Conservation (phyloP, 2,113 vertebrate species). For the Grallaria varia region DNA sequence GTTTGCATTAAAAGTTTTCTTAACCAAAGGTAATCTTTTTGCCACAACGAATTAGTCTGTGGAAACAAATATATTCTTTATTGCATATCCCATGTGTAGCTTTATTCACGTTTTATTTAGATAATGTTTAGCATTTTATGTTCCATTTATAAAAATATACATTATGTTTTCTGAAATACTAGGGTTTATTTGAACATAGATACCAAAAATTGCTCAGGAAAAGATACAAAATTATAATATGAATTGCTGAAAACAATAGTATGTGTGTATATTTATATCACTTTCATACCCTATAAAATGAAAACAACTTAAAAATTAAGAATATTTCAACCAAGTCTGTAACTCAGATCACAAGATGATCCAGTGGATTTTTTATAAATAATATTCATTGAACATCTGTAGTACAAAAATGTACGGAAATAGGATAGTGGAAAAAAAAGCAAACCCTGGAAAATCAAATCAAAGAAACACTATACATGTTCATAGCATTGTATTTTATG, state of each 20-base stretch:
- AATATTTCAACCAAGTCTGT: background rate
- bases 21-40: background rate
- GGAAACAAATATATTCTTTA: background rate
- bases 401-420: background rate
- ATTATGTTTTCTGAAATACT: background rate
- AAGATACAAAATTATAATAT: background rate
- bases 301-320: background rate
- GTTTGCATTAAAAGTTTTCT: conserved; percentile 39
- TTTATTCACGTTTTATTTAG: background rate
- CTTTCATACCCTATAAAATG: background rate
- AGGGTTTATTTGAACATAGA: background rate
- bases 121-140: background rate
- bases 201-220: background rate
- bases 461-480: background rate
- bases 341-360: background rate
- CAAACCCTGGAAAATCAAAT: background rate
- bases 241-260: background rate
- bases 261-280: background rate
- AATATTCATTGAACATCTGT: background rate
- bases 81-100: background rate
- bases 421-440: background rate
- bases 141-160: background rate
- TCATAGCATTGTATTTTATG: background rate
- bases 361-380: background rate
- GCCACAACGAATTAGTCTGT: background rate